Evolutionary conservation across 2,113 vertebrate genomes (phyloP), one percentile per base, ranked within the genome.

Genomic region (Silurus asotus): DNA sequence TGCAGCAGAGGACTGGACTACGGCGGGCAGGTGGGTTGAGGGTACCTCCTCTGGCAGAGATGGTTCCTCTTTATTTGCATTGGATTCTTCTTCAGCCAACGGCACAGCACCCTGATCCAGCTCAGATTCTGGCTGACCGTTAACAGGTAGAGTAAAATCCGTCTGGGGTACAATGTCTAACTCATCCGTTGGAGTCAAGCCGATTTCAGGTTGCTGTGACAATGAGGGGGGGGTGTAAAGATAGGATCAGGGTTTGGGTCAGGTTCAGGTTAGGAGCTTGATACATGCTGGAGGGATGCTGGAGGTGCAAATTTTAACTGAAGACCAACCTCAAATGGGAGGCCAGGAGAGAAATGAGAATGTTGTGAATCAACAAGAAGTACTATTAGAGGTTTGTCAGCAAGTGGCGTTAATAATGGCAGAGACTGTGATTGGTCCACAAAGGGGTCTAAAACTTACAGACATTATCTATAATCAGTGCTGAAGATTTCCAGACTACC

Each of bases 41-140:
- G 93, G 92, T 96, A 97, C 96, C 96, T 97, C 94, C 94, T 92
- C 92, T 90, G 8, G 77, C 56, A 94, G 92, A 88, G 92, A 78
- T 62, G 95, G 93, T 74, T 96, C 96, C 87, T 94, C 94, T 74
- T 92, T 86, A 90, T 94, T 88, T 25, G 82, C 86, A 70, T 94
- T 15, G 5, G 10, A 55, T 25, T 53, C 72, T 15, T 53, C 82
- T 15, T 5, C 8, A 28, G 8, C 61, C 70, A 81, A 75, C 15
- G 77, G 82, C 72, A 88, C 88, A 55, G 59, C 72, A 67, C 2
- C 62, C 82, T 59, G 55, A 58, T 88, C 86, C 78, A 56, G 20
- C 25, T 75, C 76, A 25, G 81, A 6, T 53, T 84, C 87, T 20
- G 67, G 48, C 37, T 87, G 89, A 56, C 72, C 56, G 19, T 90